Percentiles rank a stretch among this genome's conserved stretches.
Conservation (phyloP, 2,888 invertebrate genomes). For the Drosophila infuscata region DNA sequence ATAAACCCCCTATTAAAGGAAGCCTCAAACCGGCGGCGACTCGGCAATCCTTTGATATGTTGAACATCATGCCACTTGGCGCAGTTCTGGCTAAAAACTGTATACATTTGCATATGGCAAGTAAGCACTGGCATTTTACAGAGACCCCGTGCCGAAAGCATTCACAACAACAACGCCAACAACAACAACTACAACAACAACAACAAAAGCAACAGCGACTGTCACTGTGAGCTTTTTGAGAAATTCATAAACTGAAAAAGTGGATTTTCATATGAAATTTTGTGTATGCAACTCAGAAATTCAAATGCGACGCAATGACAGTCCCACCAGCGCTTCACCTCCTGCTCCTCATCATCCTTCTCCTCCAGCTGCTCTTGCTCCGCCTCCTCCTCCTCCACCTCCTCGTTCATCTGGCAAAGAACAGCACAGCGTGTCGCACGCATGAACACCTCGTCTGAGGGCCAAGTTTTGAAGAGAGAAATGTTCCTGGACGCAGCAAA, state of each 20-base stretch:
- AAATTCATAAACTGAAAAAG: conserved; percentile 80
- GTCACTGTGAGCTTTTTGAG: conserved; percentile 78
- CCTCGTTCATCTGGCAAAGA: conserved; percentile 11
- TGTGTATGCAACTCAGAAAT: conserved; percentile 73
- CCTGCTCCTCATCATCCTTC: background rate
- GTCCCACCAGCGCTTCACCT: conserved; percentile 26
- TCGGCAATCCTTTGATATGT: conserved; percentile 74
- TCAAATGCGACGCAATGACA: conserved; percentile 76
- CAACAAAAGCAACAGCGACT: conserved; percentile 45
- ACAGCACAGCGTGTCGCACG: conserved; percentile 75
- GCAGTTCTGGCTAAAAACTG: conserved; percentile 68
- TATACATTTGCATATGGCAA: conserved; percentile 69
- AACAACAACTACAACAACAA: conserved; percentile 9
- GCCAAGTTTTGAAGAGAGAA: conserved; percentile 28
- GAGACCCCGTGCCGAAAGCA: conserved; percentile 10
- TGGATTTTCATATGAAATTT: conserved; percentile 79
- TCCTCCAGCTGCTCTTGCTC: background rate
- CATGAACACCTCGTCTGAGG: conserved; percentile 71
- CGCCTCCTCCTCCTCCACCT: background rate
- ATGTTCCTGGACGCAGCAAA: conserved; percentile 64
- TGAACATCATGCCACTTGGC: conserved; percentile 77
- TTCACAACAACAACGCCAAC: conserved; percentile 13
- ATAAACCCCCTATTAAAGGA: conserved; percentile 26
- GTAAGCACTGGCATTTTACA: conserved; percentile 32
- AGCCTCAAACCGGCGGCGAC: conserved; percentile 24